These are phyloP conservation scores for Mesoclemmys tuberculata DNA, from an alignment of 2,113 vertebrate genomes.

Conservation along the genomic window DNA sequence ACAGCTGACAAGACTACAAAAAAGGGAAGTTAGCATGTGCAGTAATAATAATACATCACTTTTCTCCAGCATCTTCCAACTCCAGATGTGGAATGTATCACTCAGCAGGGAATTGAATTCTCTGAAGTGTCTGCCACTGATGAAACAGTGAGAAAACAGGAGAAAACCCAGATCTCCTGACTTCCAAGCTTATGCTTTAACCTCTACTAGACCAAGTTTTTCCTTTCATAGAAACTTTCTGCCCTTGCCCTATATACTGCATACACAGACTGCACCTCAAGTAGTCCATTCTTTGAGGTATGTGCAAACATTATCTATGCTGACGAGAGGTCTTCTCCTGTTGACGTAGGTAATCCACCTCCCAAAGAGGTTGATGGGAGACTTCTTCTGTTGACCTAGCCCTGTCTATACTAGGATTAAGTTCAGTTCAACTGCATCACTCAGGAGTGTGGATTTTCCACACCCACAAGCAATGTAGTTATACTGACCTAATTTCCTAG, in stretches of 20 bases:
- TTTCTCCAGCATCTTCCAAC: neutral
- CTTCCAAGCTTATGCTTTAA: neutral
- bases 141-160: neutral
- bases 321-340: neutral
- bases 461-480: neutral
- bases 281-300: neutral
- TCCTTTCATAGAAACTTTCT: neutral
- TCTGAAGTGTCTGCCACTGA: neutral
- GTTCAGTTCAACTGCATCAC: neutral
- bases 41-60: neutral
- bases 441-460: neutral
- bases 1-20: conserved; percentile 90
- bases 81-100: neutral
- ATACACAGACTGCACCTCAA: neutral
- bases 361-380: neutral
- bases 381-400: neutral
- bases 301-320: neutral
- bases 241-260: neutral
- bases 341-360: neutral
- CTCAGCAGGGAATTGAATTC: neutral
- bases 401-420: neutral
- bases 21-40: neutral
- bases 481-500: neutral
- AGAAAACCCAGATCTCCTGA: neutral
- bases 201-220: neutral